Evolutionary conservation across 2,113 vertebrate species (phyloP).

Genomic region (Pterocles burchelli): DNA sequence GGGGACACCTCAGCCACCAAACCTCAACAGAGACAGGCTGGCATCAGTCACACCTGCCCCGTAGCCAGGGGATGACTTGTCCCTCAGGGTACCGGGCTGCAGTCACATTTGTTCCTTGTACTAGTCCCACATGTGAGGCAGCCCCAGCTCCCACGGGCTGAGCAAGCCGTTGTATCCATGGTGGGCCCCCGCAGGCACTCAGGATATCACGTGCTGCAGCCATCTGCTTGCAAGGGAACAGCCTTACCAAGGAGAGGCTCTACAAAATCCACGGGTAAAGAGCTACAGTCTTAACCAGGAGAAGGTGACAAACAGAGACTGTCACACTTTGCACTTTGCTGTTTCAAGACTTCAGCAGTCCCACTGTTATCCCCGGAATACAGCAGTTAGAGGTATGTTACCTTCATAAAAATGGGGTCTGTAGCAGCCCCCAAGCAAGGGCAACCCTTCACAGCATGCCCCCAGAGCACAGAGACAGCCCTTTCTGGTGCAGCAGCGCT

Average conservation of each 20-base stretch:
- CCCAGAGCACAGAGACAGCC: neutral
- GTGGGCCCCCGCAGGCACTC: neutral
- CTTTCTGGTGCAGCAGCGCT: neutral
- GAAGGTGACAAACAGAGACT: neutral
- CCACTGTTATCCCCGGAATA: neutral
- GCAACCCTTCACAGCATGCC: neutral
- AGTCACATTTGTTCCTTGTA: fast-evolving
- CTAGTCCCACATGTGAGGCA: fast-evolving
- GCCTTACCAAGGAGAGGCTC: neutral
- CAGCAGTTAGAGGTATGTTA: neutral
- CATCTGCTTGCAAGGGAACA: neutral
- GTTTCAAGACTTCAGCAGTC: neutral
- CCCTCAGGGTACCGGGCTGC: neutral
- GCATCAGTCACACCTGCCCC: neutral
- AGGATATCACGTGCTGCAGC: neutral
- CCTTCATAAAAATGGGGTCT: neutral
- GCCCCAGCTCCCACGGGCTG: neutral
- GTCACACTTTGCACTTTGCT: neutral
- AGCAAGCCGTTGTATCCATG: neutral
- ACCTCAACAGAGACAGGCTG: neutral
- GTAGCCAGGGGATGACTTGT: fast-evolving
- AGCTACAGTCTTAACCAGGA: neutral
- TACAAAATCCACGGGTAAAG: neutral
- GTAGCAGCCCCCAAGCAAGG: neutral
- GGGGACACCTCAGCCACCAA: fast-evolving